Evolutionary conservation across 1,140 invertebrate species (phyloP).

Genomic region (Stratiolaelaps scimitus): DNA sequence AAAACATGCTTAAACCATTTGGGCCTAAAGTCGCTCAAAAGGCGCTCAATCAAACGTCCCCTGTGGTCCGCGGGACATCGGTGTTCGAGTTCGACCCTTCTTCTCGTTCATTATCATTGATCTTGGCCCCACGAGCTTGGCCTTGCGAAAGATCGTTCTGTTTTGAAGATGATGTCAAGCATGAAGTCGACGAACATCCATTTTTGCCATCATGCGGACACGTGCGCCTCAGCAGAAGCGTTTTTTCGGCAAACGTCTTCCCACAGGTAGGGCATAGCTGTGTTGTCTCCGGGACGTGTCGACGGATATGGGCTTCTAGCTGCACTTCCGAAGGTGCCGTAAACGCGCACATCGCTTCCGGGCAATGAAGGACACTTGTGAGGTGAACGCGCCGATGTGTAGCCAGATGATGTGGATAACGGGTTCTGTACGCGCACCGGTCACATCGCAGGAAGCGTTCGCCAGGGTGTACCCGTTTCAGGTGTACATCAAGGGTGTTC

Average conservation of each 20-base stretch:
- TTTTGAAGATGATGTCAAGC: no score
- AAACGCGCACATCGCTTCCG: conserved; percentile 7
- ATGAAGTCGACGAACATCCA: no score
- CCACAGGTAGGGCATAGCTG: conserved; percentile 6
- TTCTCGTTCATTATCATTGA: no score
- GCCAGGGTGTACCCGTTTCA: background rate
- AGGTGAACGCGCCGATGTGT: conserved; percentile 17
- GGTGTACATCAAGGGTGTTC: background rate
- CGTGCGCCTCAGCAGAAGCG: background rate
- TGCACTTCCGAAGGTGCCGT: background rate
- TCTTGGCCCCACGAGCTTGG: no score
- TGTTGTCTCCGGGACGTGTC: background rate
- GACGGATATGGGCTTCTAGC: conserved; percentile 6
- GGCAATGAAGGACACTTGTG: background rate
- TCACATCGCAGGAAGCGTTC: conserved; percentile 15
- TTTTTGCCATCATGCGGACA: background rate
- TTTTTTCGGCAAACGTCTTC: conserved; percentile 4
- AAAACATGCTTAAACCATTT: no score
- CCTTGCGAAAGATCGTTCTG: no score
- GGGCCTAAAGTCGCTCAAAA: no score
- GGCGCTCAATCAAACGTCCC: no score
- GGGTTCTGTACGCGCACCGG: background rate
- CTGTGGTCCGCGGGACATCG: no score
- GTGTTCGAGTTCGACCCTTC: no score
- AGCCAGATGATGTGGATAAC: conserved; percentile 3